Evolutionary conservation across 2,797 vertebrate genomes (phyloP), one percentile per base, ranked within the genome.

Genomic region (Ispidina picta): DNA sequence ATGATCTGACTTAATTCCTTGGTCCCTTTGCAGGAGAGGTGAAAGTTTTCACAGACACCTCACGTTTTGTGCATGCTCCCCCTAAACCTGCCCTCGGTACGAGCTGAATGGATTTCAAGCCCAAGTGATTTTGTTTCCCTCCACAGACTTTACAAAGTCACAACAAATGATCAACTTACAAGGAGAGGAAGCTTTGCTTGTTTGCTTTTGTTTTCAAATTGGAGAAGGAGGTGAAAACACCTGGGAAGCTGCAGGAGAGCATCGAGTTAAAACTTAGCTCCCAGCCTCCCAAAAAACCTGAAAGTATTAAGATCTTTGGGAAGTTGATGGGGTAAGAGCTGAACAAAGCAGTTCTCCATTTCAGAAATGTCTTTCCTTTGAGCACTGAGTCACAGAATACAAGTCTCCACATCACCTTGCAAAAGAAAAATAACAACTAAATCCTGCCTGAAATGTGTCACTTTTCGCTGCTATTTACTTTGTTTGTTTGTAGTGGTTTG

Each of bases 401-500:
- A 64, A 84, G 41, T 66, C 49, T 71, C 60, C 2, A 2, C 52
- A 88, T 86, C 60, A 96, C 86, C 83, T 90, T 63, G 60, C n/a
- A 63, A 46, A 73, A 83, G 13, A n/a, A 91, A 88, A 83, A 74
- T 10, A 59, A 83, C 83, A 83, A 77, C 46, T 26, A 80, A 82
- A 73, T 82, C 80, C 71, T 73, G 68, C 60, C 74, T 79, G 54
- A 93, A 94, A 93, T 79, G 77, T 91, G 92, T 88, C 89, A 48
- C 88, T 92, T 92, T 82, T 82, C 3, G 10, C 71, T 84, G 56
- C 59, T 82, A 80, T 92, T 95, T 90, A 88, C 77, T 91, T 73
- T 91, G 68, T 88, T 96, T 95, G 79, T 89, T 92, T 95, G 89
- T 91, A 86, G 93, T 86, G 93, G 92, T 89, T 93, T 91, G 69